Evolutionary conservation across 53 echinoderm and acorn worm species (phyloP).

Genomic region (Apostichopus leukothele): DNA sequence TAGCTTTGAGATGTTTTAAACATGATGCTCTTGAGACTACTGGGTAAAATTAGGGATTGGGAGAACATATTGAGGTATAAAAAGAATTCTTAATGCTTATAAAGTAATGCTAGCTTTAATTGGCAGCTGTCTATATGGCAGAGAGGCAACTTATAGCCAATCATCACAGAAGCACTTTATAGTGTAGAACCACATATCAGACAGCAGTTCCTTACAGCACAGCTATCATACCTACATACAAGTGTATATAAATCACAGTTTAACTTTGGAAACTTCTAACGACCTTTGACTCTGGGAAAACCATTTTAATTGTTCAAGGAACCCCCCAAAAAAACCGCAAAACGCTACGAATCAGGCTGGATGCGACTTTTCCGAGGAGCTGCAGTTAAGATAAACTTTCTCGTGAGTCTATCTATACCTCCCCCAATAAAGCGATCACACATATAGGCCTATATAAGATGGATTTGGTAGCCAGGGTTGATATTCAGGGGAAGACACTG

Average conservation of each 20-base stretch:
- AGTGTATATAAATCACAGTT: background rate
- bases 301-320: slow-evolving; percentile 38
- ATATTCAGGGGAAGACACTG: slow-evolving; percentile 21
- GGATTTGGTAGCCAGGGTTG: slow-evolving; percentile 4
- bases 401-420: background rate
- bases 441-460: too few species aligned
- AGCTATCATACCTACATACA: background rate
- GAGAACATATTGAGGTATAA: too few species aligned
- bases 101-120: too few species aligned
- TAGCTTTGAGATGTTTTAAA: too few species aligned
- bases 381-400: slow-evolving; percentile 20
- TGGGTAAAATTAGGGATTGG: too few species aligned
- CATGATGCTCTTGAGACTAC: too few species aligned
- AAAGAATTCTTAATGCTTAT: too few species aligned
- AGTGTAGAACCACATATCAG: too few species aligned
- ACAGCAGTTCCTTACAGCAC: background rate
- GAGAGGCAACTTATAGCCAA: too few species aligned
- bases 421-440: slow-evolving; percentile 19
- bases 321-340: slow-evolving; percentile 32
- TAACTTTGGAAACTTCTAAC: background rate
- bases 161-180: too few species aligned
- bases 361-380: background rate
- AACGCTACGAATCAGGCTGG: slow-evolving; percentile 25
- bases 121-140: too few species aligned
- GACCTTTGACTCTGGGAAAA: slow-evolving; percentile 30